Conservation (phyloP, 2,797 vertebrate genomes). For the Buphagus erythrorhynchus region DNA sequence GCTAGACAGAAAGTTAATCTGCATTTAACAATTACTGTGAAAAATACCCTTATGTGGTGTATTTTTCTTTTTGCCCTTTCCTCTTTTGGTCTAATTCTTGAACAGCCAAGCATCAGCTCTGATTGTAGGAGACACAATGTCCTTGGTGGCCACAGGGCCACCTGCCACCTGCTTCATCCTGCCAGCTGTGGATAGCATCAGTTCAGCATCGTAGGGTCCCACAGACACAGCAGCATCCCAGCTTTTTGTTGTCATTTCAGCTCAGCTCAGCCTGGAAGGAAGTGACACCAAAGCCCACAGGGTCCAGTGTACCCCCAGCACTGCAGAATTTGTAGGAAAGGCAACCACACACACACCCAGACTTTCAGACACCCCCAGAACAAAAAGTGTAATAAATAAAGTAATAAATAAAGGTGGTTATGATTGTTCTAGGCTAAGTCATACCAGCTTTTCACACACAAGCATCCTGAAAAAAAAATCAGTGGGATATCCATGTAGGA, state of each 20-base stretch:
- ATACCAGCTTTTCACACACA: neutral
- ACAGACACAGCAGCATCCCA: neutral
- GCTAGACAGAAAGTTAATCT: neutral
- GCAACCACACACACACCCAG: fast-evolving
- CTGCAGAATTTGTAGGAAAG: neutral
- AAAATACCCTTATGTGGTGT: neutral
- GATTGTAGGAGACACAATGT: neutral
- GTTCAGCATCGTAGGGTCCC: neutral
- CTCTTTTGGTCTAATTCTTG: neutral
- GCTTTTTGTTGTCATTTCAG: neutral
- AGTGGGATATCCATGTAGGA: neutral
- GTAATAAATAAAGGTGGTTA: neutral
- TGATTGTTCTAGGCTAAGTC: neutral
- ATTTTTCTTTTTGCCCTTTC: neutral
- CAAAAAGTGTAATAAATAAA: neutral
- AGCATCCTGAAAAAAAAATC: neutral
- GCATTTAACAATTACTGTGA: neutral
- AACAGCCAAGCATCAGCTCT: neutral
- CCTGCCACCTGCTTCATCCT: neutral
- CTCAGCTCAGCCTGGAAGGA: neutral
- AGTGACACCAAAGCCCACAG: neutral
- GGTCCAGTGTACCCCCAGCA: fast-evolving
- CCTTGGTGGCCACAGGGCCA: neutral
- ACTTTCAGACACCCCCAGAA: neutral
- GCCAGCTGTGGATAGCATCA: neutral